Evolutionary conservation across 2,797 vertebrate species (phyloP).

Genomic region (Prunella strophiata): DNA sequence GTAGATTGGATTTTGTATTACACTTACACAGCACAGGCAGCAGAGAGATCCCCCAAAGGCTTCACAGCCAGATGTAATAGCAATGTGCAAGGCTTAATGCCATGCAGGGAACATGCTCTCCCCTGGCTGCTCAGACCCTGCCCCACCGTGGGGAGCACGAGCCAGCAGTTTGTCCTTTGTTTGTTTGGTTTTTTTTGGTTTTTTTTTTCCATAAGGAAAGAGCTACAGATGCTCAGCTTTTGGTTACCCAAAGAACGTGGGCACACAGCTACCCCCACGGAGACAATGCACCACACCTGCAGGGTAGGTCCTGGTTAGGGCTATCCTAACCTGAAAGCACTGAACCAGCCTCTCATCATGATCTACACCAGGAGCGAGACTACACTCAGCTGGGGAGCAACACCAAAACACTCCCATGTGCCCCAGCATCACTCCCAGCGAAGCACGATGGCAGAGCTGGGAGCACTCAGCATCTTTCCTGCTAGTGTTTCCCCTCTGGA

Average conservation of each 20-base stretch:
- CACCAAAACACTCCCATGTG: not conserved
- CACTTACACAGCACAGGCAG: not conserved
- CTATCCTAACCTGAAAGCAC: not conserved
- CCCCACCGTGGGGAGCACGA: accelerated
- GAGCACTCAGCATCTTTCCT: not conserved
- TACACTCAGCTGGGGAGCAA: not conserved
- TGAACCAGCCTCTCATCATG: not conserved
- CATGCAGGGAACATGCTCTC: not conserved
- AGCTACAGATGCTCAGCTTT: not conserved
- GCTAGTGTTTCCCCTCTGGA: not conserved
- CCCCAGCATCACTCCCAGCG: not conserved
- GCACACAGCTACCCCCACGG: not conserved
- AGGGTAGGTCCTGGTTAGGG: not conserved
- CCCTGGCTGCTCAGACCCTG: not conserved
- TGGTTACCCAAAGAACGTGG: not conserved
- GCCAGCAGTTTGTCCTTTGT: not conserved
- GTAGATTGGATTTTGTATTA: not conserved
- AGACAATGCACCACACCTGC: not conserved
- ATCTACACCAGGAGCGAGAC: not conserved
- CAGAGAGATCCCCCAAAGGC: not conserved
- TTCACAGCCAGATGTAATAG: not conserved
- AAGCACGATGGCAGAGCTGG: not conserved
- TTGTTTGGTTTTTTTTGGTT: too few relatives aligned
- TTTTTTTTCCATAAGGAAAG: not conserved
- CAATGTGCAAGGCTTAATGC: not conserved